phyloP scores from a whole-genome alignment of 2,113 vertebrate species.

The Sporophila hypoxantha region DNA sequence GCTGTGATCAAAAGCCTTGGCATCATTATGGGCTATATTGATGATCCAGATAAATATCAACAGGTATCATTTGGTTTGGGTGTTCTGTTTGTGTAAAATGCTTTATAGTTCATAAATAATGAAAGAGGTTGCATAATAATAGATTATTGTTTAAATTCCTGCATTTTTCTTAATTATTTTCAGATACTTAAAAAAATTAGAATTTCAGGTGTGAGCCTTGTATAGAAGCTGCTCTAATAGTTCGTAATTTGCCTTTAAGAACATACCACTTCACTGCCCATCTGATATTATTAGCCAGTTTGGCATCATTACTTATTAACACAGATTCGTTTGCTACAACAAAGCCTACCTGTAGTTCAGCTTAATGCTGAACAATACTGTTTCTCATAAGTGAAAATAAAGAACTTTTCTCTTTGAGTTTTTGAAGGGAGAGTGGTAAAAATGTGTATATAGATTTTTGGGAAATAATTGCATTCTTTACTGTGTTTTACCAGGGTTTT shows the following conservation, averaged over 20 bases:
- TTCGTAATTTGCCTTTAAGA: background rate
- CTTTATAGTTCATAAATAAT: background rate
- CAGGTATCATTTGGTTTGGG: slow-evolving; percentile 73
- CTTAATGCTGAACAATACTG: background rate
- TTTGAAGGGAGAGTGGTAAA: background rate
- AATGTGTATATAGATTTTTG: background rate
- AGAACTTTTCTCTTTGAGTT: background rate
- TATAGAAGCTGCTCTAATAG: background rate
- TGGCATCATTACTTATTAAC: background rate
- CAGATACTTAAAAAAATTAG: background rate
- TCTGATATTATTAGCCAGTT: background rate
- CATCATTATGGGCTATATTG: slow-evolving; percentile 97
- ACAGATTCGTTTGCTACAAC: background rate
- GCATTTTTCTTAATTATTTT: background rate
- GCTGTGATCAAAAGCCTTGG: slow-evolving; percentile 97
- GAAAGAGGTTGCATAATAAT: background rate
- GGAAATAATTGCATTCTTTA: background rate
- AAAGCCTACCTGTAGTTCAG: background rate
- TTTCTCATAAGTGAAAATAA: background rate
- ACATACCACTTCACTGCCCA: background rate
- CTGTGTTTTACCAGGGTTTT: slow-evolving; percentile 79
- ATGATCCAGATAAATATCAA: slow-evolving; percentile 94
- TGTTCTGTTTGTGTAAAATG: background rate
- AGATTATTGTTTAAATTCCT: background rate
- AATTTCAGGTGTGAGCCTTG: background rate